Conservation (phyloP, 1,140 invertebrate species). For the Drosophila santomea region DNA sequence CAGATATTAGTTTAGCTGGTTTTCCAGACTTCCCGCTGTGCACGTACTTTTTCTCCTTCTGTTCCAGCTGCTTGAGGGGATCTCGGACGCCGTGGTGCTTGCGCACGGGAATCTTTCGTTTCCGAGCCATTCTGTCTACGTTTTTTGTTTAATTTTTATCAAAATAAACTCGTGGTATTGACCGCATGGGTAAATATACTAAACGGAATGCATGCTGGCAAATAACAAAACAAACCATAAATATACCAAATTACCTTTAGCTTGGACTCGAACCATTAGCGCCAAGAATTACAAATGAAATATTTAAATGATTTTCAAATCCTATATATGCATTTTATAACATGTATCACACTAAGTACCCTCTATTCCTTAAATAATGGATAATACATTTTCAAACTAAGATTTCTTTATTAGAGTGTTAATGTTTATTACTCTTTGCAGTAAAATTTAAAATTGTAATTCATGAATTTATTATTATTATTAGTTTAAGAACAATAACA, state of each 20-base stretch:
- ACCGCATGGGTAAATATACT: neutral
- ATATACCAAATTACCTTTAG: neutral
- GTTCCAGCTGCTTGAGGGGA: constrained; percentile 77
- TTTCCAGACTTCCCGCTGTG: too few species aligned
- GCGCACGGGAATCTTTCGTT: constrained; percentile 81
- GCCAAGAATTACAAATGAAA: neutral
- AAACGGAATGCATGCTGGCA: neutral
- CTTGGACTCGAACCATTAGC: neutral
- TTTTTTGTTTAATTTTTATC: neutral
- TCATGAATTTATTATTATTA: too few species aligned
- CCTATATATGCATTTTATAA: too few species aligned
- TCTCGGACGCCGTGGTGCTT: constrained; percentile 83
- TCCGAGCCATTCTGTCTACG: constrained; percentile 59
- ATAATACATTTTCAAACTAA: too few species aligned
- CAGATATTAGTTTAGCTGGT: neutral
- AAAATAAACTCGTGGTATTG: constrained; percentile 8
- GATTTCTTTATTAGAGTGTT: too few species aligned
- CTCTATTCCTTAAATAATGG: too few species aligned
- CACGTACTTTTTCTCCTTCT: constrained; percentile 67
- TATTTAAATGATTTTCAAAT: too few species aligned
- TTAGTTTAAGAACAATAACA: too few species aligned
- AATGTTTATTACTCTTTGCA: too few species aligned
- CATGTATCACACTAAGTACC: too few species aligned
- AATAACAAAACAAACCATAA: neutral
- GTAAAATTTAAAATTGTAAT: too few species aligned